Evolutionary conservation across 2,113 vertebrate genomes (phyloP), one percentile per base, ranked within the genome.

Genomic region (Sciurus niger): DNA sequence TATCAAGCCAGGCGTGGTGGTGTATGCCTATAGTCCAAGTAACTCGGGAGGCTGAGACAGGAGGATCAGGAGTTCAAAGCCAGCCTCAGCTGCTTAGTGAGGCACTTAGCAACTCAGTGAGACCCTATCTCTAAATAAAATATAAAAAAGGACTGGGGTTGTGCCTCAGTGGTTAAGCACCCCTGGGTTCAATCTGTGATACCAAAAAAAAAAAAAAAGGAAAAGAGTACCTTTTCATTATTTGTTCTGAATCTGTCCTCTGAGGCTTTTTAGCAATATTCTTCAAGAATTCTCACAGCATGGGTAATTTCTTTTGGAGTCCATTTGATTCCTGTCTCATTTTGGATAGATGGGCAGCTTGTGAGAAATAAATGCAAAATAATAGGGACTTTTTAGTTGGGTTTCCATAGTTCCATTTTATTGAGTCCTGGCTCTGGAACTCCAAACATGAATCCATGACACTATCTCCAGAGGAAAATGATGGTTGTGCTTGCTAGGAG

Each of bases 311-410:
- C 22, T 78, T 95, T 83, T 84, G n/a, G 84, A 79, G 8, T 32
- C 37, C 6, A 1, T 84, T 85, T 94, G 65, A 46, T 70, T 32
- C 30, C 17, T 9, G 12, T 89, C 43, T 95, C 37, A n/a, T 48
- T 84, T 86, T 91, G 63, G 46, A 46, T 68, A 84, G 78, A 60
- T 12, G 40, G 34, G 58, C 34, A 78, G 22, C 51, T 82, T 68
- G 37, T 79, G 68, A 94, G 72, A 84, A 91, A 76, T 34, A 32
- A 89, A 32, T 82, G 25, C 25, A 93, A n/a, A 96, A 77, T 77
- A 87, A 40, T 87, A 40, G 43, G 28, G 48, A 0, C 73, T 89
- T 85, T 93, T 86, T 32, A 79, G 0, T 24, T 63, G 18, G 40
- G 58, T 11, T 86, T 84, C 53, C 46, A 17, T 48, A 51, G 14